Base-by-base conservation (phyloP, 2,113 vertebrate species). In the Brachyistius frenatus region DNA sequence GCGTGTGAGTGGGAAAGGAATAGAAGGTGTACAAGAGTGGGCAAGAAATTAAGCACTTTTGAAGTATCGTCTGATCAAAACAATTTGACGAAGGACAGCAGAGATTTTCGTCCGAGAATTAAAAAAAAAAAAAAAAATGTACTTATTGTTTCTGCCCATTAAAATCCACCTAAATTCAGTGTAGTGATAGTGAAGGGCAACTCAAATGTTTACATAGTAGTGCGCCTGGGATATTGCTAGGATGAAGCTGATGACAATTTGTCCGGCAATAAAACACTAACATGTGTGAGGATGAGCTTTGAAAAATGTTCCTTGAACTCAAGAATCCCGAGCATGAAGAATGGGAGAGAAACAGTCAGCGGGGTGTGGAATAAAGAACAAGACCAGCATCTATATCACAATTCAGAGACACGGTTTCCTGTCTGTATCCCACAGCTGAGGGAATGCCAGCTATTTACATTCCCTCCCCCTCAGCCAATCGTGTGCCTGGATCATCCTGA, bases 331-430 rank as follows among this genome's bases (percentile, higher is more conserved):
- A 49, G 53, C 16, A 30, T 39, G 14, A 64, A 14, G 58, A 49
- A 57, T 0, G 41, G 10, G 11, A 61, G 39, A 54, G 32, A 66
- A 35, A 65, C 61, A 33, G 49, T 35, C 1, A 78, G 13, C 75
- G 60, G 84, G 82, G 88, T 84, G 89, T 86, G 86, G 86, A 86
- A 86, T 86, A 73, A 78, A 78, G 61, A 73, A 67, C 64, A 3
- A 65, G 76, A 66, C 53, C 41, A 49, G 58, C 15, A 41, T 79
- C 87, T 88, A 84, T 88, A 84, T 90, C 91, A 86, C 87, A 79
- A 90, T 90, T 81, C 79, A 81, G 78, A 89, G 79, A 86, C 83
- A 76, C 75, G 35, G 78, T 84, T 93, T 94, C 90, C 89, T 91
- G 92, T 89, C 87, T 85, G 71, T 16, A 72, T 89, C 86, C 86